These are phyloP conservation scores for Holcopasites calliopsidis DNA, from an alignment of 1,140 invertebrate genomes.

Conservation along the genomic window DNA sequence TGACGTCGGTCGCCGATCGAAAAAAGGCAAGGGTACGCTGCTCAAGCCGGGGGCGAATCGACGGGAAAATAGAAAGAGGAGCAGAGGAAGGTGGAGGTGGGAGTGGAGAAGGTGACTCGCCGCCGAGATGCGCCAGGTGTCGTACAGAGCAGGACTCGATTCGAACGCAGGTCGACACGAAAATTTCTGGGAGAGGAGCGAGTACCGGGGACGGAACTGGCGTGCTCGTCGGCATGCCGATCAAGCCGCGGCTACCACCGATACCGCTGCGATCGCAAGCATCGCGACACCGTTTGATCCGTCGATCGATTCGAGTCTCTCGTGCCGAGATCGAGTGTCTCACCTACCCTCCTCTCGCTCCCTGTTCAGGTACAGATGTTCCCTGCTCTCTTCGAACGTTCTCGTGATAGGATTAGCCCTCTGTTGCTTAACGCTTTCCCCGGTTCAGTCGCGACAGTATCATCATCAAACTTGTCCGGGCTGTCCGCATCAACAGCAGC, in stretches of 20 bases:
- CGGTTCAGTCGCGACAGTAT: constrained; percentile 65
- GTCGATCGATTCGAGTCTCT: constrained; percentile 18
- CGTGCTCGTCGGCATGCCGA: neutral
- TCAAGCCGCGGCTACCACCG: neutral
- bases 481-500: constrained; percentile 74
- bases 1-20: constrained; percentile 12
- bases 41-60: constrained; percentile 7
- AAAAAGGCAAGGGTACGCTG: no score
- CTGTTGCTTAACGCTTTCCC: constrained; percentile 56
- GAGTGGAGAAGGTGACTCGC: constrained; percentile 74
- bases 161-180: constrained; percentile 55
- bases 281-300: constrained; percentile 13
- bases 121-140: constrained; percentile 74
- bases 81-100: constrained; percentile 53
- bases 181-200: constrained; percentile 28
- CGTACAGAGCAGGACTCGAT: constrained; percentile 54
- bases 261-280: neutral
- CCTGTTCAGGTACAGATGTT: constrained; percentile 21
- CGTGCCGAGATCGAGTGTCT: neutral
- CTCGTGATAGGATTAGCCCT: constrained; percentile 66
- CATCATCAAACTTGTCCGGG: constrained; percentile 75
- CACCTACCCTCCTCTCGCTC: constrained; percentile 19
- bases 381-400: constrained; percentile 54
- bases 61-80: constrained; percentile 15
- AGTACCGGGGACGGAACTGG: constrained; percentile 1